Base-by-base conservation (phyloP, 2,888 invertebrate genomes). In the Tetramorium bicarinatum region DNA sequence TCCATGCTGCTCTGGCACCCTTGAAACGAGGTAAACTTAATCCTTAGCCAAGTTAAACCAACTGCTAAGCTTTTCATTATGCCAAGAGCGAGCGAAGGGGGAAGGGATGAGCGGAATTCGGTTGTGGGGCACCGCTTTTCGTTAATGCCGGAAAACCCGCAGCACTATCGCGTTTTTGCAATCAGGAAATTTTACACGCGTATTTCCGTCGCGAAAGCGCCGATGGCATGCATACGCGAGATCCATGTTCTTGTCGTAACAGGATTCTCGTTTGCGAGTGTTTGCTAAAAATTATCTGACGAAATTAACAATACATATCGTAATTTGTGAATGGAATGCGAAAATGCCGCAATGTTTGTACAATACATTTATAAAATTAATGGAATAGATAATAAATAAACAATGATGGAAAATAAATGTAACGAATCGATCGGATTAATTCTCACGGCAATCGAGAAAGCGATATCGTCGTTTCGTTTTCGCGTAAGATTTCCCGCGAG, bases 21-120 rank as follows among this genome's bases (percentile, higher is more conserved):
- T 90, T 88, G 84, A 90, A 92, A 91, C 89, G 91, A 89, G 91
- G 90, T 91, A 87, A 92, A 89, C 90, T 92, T 91, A 90, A 91
- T 92, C 92, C 91, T 88, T 87, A 86, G 86, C 89, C 86, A 89
- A 92, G 91, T 91, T 89, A 88, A 92, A 91, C 91, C 90, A 89
- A 91, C 91, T 90, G 89, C 90, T 90, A 88, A 91, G 92, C 91
- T 91, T 91, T 91, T 91, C 92, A 90, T 91, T 91, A 91, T 87
- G 87, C 87, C 86, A 62, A 88, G 59, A 89, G 87, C 82, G 89
- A 87, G 83, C 83, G 77, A 72, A 66, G 83, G 79, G 76, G 54
- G 72, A 85, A 83, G 80, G n/a, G 71, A 64, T 47, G 77, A 79
- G 25, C 54, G 47, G 81, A 81, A 72, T 66, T 66, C 77, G 64